A percentile compares a stretch with the other conserved stretches of the same genome.
Conservation (phyloP, 1,140 invertebrate genomes). For the Diplogasteroides magnus region DNA sequence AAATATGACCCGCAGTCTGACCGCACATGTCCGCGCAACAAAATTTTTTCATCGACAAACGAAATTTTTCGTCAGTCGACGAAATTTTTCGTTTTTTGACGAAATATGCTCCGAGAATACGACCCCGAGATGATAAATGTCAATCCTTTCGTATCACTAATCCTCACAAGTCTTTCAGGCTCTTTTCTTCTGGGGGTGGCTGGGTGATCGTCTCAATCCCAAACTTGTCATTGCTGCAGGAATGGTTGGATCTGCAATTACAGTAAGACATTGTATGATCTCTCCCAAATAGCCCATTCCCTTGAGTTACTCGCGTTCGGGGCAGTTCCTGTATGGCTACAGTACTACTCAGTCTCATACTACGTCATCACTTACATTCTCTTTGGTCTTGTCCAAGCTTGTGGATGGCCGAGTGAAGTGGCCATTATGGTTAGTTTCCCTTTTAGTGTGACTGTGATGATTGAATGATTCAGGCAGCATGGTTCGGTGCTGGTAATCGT, state of each 20-base stretch:
- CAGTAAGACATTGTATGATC: constrained; percentile 42
- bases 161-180: constrained; percentile 57
- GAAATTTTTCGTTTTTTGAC: too few species aligned
- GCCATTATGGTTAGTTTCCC: constrained; percentile 56
- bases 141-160: too few species aligned
- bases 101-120: too few species aligned
- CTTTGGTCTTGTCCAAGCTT: constrained; percentile 57
- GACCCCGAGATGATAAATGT: too few species aligned
- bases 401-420: constrained; percentile 57
- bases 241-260: constrained; percentile 58
- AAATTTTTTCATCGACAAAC: too few species aligned
- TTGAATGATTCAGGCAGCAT: constrained; percentile 53
- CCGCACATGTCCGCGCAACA: too few species aligned
- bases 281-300: neutral
- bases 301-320: constrained; percentile 61
- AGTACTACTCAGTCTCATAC: constrained; percentile 57
- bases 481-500: constrained; percentile 58
- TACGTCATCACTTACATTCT: constrained; percentile 56
- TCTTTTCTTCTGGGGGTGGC: constrained; percentile 59
- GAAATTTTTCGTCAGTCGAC: too few species aligned
- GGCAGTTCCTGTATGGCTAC: constrained; percentile 57
- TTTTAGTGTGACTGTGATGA: constrained; percentile 54
- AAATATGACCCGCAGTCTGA: too few species aligned
- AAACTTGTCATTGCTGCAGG: constrained; percentile 58
- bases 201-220: constrained; percentile 60